A percentile compares a stretch with the other conserved stretches of the same genome.
Conservation (phyloP, 2,888 invertebrate species). For the Oligia strigilis region DNA sequence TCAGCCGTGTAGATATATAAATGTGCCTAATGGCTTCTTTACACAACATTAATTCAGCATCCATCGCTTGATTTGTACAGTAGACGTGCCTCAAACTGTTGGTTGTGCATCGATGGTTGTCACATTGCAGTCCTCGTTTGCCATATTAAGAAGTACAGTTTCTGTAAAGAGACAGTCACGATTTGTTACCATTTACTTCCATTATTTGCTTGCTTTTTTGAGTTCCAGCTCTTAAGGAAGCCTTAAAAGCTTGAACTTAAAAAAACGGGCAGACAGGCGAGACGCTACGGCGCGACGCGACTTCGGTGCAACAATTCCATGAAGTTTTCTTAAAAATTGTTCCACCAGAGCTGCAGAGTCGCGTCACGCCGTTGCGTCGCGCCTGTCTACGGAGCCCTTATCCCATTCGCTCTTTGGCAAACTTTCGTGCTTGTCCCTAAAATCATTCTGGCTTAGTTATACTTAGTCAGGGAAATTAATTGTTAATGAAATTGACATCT, state of each 20-base stretch:
- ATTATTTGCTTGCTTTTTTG: neutral
- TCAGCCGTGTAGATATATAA: neutral
- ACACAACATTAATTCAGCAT: constrained; percentile 11
- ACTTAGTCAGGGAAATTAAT: neutral
- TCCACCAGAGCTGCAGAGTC: neutral
- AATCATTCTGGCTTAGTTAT: neutral
- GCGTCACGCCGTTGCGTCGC: neutral
- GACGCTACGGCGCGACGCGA: neutral
- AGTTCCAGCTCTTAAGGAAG: neutral
- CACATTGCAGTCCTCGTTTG: neutral
- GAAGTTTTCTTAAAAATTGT: neutral
- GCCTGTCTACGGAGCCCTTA: neutral
- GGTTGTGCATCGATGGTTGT: constrained; percentile 1
- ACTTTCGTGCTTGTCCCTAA: neutral
- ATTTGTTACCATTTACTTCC: constrained; percentile 12
- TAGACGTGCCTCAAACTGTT: neutral
- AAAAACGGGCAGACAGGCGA: no score
- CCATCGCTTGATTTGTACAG: constrained; percentile 4
- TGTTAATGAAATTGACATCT: neutral
- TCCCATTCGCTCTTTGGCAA: neutral
- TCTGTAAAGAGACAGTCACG: constrained; percentile 25
- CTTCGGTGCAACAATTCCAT: neutral
- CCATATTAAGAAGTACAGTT: constrained; percentile 12
- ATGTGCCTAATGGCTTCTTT: constrained; percentile 15
- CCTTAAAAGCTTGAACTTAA: no score